phyloP scores from a whole-genome alignment of 53 echinoderm and acorn worm species.

The Holothuria scabra region DNA sequence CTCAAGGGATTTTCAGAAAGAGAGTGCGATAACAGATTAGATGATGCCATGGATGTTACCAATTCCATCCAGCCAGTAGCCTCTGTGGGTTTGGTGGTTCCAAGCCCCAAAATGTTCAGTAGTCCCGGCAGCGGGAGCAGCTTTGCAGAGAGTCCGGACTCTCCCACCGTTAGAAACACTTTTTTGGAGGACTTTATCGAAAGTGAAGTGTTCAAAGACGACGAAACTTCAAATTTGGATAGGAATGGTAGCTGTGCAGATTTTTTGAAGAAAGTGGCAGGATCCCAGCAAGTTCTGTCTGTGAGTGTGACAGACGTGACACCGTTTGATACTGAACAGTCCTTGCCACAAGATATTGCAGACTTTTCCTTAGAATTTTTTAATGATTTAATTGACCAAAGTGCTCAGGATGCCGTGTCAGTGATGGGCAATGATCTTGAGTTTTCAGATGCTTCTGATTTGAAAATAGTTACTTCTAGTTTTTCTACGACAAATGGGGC shows the following conservation, averaged over 20 bases:
- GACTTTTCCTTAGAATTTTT: constrained; percentile 90
- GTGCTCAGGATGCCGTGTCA: constrained; percentile 59
- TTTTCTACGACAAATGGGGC: neutral
- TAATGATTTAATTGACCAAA: constrained; percentile 73
- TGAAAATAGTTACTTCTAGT: constrained; percentile 20
- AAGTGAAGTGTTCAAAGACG: constrained; percentile 7
- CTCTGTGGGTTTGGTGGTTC: neutral
- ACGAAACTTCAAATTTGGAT: neutral
- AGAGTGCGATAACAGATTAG: constrained; percentile 70
- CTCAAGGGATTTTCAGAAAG: neutral
- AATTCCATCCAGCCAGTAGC: constrained; percentile 45
- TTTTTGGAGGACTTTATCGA: constrained; percentile 21
- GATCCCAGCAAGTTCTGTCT: constrained; percentile 47
- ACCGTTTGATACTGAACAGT: constrained; percentile 41
- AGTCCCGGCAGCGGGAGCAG: constrained; percentile 20
- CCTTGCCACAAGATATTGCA: constrained; percentile 85
- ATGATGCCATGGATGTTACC: constrained; percentile 78
- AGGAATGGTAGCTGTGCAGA: neutral
- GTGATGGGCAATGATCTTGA: constrained; percentile 55
- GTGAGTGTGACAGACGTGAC: constrained; percentile 24
- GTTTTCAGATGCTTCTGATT: constrained; percentile 41
- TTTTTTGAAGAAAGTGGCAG: neutral
- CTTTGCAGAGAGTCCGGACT: neutral
- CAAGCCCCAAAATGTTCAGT: constrained; percentile 41
- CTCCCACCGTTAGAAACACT: neutral